Percentiles rank a stretch among this genome's conserved stretches.
Conservation (phyloP, 2,113 vertebrate genomes). For the Myxocyprinus asiaticus region DNA sequence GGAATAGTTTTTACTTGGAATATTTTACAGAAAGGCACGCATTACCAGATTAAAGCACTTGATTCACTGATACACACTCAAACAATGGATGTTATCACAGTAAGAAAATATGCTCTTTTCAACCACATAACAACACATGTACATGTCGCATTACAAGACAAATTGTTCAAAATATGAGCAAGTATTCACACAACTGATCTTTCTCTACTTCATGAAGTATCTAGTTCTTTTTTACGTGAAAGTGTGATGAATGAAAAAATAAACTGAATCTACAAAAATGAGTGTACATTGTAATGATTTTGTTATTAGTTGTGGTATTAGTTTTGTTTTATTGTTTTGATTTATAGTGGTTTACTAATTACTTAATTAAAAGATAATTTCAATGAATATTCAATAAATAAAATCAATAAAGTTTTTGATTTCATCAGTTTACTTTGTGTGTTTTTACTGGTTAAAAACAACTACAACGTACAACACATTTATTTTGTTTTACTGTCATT, state of each 20-base stretch:
- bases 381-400: not conserved
- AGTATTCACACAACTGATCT: not conserved
- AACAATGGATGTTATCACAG: not conserved
- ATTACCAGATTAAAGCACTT: not conserved
- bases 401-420: too few relatives aligned
- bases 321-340: not conserved
- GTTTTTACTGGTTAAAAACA: too few relatives aligned
- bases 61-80: not conserved
- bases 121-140: not conserved
- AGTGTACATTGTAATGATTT: conserved; percentile 13
- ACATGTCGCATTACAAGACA: not conserved
- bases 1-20: not conserved
- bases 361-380: not conserved
- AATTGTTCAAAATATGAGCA: not conserved
- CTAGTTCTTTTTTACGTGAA: conserved; percentile 37
- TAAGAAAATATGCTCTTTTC: not conserved
- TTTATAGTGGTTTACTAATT: not conserved
- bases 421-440: too few relatives aligned
- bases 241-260: conserved; percentile 44
- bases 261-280: conserved; percentile 33
- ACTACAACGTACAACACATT: too few relatives aligned
- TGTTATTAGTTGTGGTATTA: not conserved
- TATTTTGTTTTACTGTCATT: too few relatives aligned
- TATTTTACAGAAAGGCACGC: not conserved
- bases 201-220: conserved; percentile 5